These are phyloP conservation scores for Apodemia mormo DNA, from an alignment of 2,888 invertebrate species.

Conservation along the genomic window DNA sequence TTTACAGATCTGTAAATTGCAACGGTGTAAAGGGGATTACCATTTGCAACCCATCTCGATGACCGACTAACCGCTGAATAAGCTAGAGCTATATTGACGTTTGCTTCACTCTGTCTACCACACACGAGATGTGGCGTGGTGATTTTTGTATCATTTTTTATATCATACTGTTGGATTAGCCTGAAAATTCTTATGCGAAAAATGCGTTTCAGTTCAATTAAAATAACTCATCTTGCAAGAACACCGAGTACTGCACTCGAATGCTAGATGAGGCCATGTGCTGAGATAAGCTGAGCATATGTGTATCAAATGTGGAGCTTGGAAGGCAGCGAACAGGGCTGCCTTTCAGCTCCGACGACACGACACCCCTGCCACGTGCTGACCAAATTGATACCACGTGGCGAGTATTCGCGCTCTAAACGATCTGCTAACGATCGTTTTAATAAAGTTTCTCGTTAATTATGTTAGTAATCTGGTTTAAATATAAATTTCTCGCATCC, in stretches of 20 bases:
- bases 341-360: conserved; percentile 57
- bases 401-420: conserved; percentile 37
- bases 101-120: too few species aligned
- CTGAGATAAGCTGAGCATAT: conserved; percentile 43
- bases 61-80: too few species aligned
- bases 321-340: conserved; percentile 49
- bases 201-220: not conserved
- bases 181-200: not conserved
- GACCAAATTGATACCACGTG: conserved; percentile 58
- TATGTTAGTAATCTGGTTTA: conserved; percentile 18
- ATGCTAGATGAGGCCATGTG: conserved; percentile 37
- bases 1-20: too few species aligned
- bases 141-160: too few species aligned
- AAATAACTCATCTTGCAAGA: conserved; percentile 8
- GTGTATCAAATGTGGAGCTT: conserved; percentile 58
- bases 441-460: conserved; percentile 38
- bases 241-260: conserved; percentile 29
- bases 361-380: conserved; percentile 59
- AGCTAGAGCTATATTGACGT: too few species aligned
- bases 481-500: not conserved
- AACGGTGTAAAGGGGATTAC: too few species aligned
- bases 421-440: conserved; percentile 39
- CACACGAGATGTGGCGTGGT: too few species aligned
- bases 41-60: too few species aligned
- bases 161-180: too few species aligned